Percentiles rank a stretch among this genome's conserved stretches.
Conservation (phyloP, 2,888 invertebrate species). For the Malacosoma neustria region DNA sequence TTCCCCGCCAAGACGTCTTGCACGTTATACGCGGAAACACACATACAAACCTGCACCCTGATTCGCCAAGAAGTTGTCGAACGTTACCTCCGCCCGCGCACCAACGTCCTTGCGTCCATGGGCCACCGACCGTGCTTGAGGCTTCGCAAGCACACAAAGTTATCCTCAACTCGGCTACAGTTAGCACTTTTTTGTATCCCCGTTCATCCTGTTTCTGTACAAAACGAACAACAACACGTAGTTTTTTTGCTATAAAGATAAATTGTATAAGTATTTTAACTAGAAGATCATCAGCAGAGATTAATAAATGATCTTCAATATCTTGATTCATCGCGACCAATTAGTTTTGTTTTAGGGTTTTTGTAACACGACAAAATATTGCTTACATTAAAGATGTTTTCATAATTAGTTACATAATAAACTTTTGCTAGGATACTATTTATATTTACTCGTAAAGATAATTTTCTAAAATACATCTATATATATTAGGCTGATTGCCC, state of each 20-base stretch:
- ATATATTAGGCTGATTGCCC: too few species aligned
- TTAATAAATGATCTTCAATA: too few species aligned
- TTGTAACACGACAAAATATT: too few species aligned
- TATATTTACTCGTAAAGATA: too few species aligned
- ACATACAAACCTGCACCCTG: constrained; percentile 12
- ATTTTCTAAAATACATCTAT: too few species aligned
- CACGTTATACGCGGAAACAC: constrained; percentile 19
- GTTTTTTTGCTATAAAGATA: neutral
- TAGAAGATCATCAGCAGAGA: neutral
- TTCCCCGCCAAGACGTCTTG: constrained; percentile 30
- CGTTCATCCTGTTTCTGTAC: neutral
- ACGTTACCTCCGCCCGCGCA: constrained; percentile 61
- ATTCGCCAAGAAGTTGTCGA: constrained; percentile 46
- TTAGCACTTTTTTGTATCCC: neutral
- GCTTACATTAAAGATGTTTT: too few species aligned
- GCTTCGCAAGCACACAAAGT: constrained; percentile 20
- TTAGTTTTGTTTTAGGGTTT: too few species aligned
- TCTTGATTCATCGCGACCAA: too few species aligned
- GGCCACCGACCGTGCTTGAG: constrained; percentile 52
- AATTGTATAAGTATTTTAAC: neutral
- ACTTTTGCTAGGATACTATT: too few species aligned
- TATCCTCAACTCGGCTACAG: constrained; percentile 19
- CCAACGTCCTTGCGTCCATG: constrained; percentile 68
- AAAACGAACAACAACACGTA: neutral
- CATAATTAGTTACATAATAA: too few species aligned